Percentiles rank a stretch among this genome's conserved stretches.
phyloP scores from a whole-genome alignment of 1,140 invertebrate species.

The Solen grandis region DNA sequence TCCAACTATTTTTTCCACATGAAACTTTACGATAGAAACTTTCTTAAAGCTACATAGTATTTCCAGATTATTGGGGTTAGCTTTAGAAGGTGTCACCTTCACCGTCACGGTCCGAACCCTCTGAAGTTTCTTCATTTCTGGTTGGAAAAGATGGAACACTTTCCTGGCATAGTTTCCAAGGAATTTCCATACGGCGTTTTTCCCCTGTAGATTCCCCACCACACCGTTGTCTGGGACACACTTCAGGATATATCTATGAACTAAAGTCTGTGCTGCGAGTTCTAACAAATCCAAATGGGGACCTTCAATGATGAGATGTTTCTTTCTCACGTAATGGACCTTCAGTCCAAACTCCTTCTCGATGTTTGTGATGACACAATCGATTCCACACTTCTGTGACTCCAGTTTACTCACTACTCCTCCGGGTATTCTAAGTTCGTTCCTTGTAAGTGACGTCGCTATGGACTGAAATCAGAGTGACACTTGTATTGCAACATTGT shows the following conservation, averaged over 20 bases:
- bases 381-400: constrained; percentile 14
- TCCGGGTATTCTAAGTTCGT: constrained; percentile 43
- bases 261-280: constrained; percentile 43
- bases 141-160: constrained; percentile 34
- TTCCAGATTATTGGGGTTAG: constrained; percentile 20
- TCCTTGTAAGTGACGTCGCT: background rate
- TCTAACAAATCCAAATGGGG: constrained; percentile 46
- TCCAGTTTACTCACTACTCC: constrained; percentile 36
- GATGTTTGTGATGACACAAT: constrained; percentile 1
- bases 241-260: constrained; percentile 34
- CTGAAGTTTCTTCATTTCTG: constrained; percentile 8
- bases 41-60: constrained; percentile 38
- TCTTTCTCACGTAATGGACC: constrained; percentile 31
- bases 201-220: constrained; percentile 19
- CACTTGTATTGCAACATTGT: too few species aligned
- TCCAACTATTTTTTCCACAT: constrained; percentile 49
- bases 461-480: background rate
- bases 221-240: constrained; percentile 33
- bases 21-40: constrained; percentile 32
- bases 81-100: constrained; percentile 25
- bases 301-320: constrained; percentile 34
- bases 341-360: constrained; percentile 49
- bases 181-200: constrained; percentile 50
- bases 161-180: constrained; percentile 42
- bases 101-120: constrained; percentile 30